Evolutionary conservation across 2,888 invertebrate genomes (phyloP).

Genomic region (Brachylomia viminalis): DNA sequence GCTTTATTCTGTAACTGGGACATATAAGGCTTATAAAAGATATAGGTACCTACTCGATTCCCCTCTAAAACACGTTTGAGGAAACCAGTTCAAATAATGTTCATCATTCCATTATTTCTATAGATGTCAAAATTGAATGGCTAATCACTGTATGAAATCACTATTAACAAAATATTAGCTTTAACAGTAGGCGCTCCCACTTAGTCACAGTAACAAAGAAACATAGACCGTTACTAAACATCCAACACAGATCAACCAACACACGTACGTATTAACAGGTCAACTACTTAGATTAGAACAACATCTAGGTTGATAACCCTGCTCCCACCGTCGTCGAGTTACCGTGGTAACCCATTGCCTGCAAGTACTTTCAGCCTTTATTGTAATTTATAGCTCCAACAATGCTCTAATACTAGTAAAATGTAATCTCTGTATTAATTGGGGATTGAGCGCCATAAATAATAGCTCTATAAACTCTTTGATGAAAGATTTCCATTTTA

Average conservation of each 20-base stretch:
- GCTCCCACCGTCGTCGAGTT: neutral
- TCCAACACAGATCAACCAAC: too few species aligned
- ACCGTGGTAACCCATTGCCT: conserved; percentile 4
- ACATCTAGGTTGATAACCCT: neutral
- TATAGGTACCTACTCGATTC: too few species aligned
- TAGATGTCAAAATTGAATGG: neutral
- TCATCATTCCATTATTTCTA: neutral
- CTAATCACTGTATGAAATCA: neutral
- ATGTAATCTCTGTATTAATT: neutral
- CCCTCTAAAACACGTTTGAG: neutral
- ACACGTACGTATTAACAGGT: neutral
- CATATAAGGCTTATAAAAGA: too few species aligned
- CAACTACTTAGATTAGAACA: neutral
- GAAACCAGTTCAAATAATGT: neutral
- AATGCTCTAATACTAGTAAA: neutral
- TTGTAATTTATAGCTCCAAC: neutral
- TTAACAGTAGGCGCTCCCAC: neutral
- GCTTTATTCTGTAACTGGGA: too few species aligned
- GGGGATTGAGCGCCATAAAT: neutral
- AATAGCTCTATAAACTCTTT: neutral
- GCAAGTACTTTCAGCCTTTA: conserved; percentile 47
- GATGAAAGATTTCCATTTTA: neutral
- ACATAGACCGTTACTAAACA: too few species aligned
- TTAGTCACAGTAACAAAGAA: neutral
- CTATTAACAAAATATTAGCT: neutral